Evolutionary conservation across 2,797 vertebrate genomes (phyloP).

Genomic region (Gymnothorax javanicus): DNA sequence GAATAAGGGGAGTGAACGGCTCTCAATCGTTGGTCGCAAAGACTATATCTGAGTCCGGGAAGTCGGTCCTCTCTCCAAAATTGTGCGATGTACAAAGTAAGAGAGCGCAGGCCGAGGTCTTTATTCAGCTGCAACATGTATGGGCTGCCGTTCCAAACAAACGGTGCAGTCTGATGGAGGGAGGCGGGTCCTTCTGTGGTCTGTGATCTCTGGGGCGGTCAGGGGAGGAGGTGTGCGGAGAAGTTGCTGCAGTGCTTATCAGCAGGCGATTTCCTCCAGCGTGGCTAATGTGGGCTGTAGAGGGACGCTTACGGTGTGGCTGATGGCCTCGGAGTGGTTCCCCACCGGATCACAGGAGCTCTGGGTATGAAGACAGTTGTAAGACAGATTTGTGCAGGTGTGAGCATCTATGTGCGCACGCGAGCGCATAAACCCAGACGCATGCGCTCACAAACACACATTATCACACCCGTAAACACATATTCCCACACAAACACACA

Average conservation of each 20-base stretch:
- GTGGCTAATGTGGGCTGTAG: conserved; percentile 91
- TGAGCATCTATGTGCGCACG: background rate
- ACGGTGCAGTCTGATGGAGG: conserved; percentile 32
- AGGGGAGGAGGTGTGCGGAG: conserved; percentile 25
- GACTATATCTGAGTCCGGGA: background rate
- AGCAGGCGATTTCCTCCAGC: conserved; percentile 97
- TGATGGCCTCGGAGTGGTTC: conserved; percentile 94
- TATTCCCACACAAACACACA: background rate
- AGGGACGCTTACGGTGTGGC: conserved; percentile 95
- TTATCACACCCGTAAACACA: background rate
- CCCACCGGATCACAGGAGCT: conserved; percentile 91
- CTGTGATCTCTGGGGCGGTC: background rate
- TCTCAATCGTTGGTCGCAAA: background rate
- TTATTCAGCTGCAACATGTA: background rate
- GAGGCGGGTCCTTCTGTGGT: conserved; percentile 37
- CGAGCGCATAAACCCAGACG: conserved; percentile 24
- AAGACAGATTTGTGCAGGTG: no score
- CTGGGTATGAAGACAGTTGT: conserved; percentile 58
- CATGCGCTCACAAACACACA: background rate
- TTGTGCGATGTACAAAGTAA: background rate
- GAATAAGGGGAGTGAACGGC: background rate
- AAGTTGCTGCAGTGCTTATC: conserved; percentile 59
- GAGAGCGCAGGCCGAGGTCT: background rate
- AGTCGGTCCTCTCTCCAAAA: background rate
- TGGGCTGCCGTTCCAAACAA: background rate